A percentile compares a stretch with the other conserved stretches of the same genome.
Evolutionary conservation across 2,113 vertebrate genomes (phyloP).

Genomic region (Notiomystis cincta): DNA sequence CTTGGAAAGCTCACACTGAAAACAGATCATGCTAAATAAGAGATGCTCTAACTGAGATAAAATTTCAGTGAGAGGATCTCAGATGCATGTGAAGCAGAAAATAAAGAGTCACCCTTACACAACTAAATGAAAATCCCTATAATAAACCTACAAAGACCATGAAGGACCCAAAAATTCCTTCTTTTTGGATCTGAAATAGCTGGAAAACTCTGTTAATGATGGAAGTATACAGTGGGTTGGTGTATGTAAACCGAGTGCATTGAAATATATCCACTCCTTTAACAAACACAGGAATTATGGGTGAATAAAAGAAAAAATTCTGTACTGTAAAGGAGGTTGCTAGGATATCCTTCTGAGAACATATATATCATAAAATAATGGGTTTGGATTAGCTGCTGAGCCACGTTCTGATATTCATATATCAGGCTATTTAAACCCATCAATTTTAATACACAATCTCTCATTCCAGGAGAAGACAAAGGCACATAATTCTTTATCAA

Average conservation of each 20-base stretch:
- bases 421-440: background rate
- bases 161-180: background rate
- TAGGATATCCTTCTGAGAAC: background rate
- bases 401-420: background rate
- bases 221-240: background rate
- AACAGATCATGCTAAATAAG: background rate
- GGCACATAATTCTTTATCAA: background rate
- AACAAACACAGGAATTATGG: background rate
- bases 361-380: background rate
- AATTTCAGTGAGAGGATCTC: background rate
- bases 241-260: background rate
- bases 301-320: background rate
- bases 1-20: background rate
- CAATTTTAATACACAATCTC: background rate
- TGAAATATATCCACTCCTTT: background rate
- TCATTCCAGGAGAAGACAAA: background rate
- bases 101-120: background rate
- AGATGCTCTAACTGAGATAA: background rate
- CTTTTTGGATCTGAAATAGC: background rate
- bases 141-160: background rate
- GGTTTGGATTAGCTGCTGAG: background rate
- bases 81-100: background rate
- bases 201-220: background rate
- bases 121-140: background rate
- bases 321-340: background rate